Conservation (phyloP, 2,797 vertebrate species). For the Buceros bicornis region DNA sequence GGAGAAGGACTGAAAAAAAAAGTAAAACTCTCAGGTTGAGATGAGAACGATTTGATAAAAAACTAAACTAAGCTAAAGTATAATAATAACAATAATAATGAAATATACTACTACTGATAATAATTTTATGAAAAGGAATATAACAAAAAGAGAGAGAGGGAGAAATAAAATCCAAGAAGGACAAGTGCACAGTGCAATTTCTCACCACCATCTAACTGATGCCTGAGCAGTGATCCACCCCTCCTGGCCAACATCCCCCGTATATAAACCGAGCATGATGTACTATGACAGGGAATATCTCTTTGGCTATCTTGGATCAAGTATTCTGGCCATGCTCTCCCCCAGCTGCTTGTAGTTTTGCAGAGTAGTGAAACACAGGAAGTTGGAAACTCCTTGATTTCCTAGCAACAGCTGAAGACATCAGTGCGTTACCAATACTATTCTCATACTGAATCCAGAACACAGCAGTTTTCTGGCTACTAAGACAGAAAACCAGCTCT, state of each 20-base stretch:
- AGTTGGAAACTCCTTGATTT: neutral
- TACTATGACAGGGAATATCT: neutral
- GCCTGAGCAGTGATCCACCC: neutral
- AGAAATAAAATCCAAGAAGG: neutral
- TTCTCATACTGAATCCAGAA: neutral
- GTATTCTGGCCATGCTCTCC: neutral
- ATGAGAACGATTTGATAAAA: neutral
- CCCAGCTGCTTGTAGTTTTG: neutral
- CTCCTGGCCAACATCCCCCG: neutral
- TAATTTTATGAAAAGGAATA: neutral
- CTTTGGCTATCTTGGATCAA: neutral
- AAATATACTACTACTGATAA: neutral
- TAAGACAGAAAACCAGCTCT: neutral
- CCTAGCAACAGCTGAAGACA: neutral
- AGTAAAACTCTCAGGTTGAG: neutral
- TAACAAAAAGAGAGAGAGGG: neutral
- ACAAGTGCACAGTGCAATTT: too few relatives aligned
- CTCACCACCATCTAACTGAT: neutral
- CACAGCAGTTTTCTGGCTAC: neutral
- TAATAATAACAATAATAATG: neutral
- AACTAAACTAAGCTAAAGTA: neutral
- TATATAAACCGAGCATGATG: neutral
- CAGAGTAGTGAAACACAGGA: neutral
- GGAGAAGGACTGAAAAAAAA: neutral
- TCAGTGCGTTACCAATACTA: neutral